Base-by-base conservation (phyloP, 1,140 invertebrate species). In the Babylonia areolata region DNA sequence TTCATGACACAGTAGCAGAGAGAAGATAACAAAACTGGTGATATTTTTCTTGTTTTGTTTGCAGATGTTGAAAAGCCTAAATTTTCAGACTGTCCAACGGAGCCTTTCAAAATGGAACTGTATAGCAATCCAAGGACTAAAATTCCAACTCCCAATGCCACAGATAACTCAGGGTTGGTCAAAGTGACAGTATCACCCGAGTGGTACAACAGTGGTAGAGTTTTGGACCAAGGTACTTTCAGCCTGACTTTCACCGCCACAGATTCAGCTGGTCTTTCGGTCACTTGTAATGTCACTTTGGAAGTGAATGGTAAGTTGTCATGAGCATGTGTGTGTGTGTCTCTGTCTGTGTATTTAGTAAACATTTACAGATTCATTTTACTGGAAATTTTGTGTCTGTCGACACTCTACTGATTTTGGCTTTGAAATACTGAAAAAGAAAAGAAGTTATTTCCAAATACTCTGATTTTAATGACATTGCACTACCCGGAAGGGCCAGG, bases 111-210 rank as follows among this genome's bases (percentile, higher is more conserved):
- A 17, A 3, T 46, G 31, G 46, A 71, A 20, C 58, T 75, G 64
- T 84, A 84, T 46, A 17, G 28, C 39, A 46, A 33, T 15, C 64
- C 82, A 31, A 69, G 37, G 11, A 73, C n/a, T 28, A 1, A 39
- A 28, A 75, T 85, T 73, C 37, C 69, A 3, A 39, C 40, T 1
- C 83, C 89, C 0, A 40, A 5, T 0, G 88, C 86, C 3, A 81
- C 37, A 11, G 90, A 91, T 82, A 91, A 91, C 51, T 87, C 88
- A 37, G 87, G 86, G 31, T 64, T 85, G 37, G 58, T 91, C 12
- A 28, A 64, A 23, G 73, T 89, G 73, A 87, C 51, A 0, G 86
- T 90, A 1, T 39, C 11, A 0, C 88, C 88, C 6, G 17, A 39
- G 20, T 35, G 81, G 39, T 84, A 87, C 78, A 23, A 5, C 6